Conservation (phyloP, 2,888 invertebrate species). For the Hemaris fuciformis region DNA sequence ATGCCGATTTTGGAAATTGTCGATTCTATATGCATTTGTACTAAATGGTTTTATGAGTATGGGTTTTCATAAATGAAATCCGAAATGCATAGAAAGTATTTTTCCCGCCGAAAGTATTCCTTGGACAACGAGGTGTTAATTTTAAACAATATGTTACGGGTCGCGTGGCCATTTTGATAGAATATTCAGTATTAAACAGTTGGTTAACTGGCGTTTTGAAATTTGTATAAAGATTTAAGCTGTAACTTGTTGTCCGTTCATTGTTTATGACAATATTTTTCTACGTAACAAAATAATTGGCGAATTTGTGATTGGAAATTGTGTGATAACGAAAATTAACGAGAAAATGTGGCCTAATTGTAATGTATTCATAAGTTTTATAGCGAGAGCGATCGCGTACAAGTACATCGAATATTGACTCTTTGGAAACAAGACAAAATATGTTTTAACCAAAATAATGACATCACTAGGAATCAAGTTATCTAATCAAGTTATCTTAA, state of each 20-base stretch:
- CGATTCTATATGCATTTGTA: no score
- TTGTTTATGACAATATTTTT: constrained; percentile 12
- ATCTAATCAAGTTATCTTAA: no score
- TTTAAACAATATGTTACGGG: not conserved
- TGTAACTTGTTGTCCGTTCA: constrained; percentile 8
- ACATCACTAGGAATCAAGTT: no score
- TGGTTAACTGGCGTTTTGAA: not conserved
- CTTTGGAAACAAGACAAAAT: no score
- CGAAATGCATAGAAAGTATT: not conserved
- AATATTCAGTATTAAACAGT: not conserved
- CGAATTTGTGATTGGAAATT: constrained; percentile 12
- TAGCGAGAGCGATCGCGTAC: not conserved
- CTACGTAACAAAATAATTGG: constrained; percentile 20
- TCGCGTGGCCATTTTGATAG: not conserved
- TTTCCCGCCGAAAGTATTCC: not conserved
- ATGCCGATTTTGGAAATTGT: no score
- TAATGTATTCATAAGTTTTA: constrained; percentile 4
- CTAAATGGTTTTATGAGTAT: no score
- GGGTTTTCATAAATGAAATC: not conserved
- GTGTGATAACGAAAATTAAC: constrained; percentile 60
- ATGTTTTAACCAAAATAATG: no score
- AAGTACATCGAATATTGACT: no score
- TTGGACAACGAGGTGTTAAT: not conserved
- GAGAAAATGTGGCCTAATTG: constrained; percentile 67
- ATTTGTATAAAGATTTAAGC: not conserved